Base-by-base conservation (phyloP, 1,140 invertebrate species). In the Galleria mellonella region DNA sequence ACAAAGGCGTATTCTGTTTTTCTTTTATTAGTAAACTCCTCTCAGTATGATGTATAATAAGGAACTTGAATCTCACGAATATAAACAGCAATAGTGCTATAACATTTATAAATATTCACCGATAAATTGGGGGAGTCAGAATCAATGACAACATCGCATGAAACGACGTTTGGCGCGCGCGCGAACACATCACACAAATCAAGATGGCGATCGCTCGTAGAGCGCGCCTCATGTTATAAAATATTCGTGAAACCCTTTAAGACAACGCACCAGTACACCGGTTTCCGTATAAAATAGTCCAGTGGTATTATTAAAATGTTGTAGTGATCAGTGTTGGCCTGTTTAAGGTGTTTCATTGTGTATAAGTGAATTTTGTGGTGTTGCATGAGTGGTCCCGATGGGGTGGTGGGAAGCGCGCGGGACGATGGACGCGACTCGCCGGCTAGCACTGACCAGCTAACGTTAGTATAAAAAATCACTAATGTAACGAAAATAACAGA, bases 381-480 rank as follows among this genome's bases (percentile, higher is more conserved):
- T 79, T 83, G 79, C 75, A 82, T 83, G 79, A 76, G 72, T 79
- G 75, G 60, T 52, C 51, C 64, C 40, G 65, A 83, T 83, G 79
- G 69, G 47, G 67, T 61, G 39, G 53, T 65, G 57, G 65, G 64
- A 17, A 64, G 62, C 53, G 68, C 58, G 63, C 63, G 73, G 75
- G 71, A 69, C 55, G 76, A 83, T 55, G 77, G 77, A 64, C 69
- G 77, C 52, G 75, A 72, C 52, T 76, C 77, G 56, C 77, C 79
- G 69, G 77, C 75, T 58, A 82, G 73, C 66, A 79, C 73, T 12
- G 77, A 82, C 55, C 75, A 83, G 74, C 72, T 83, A 82, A 83
- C 79, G 75, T 82, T 57, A 72, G 77, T 76, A 23, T n/a, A n/a
- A n/a, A n/a, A 23, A 23, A 23, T 23, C 17, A 23, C 2, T 23